Base-by-base conservation (phyloP, 2,888 invertebrate genomes). In the Philonicus albiceps region DNA sequence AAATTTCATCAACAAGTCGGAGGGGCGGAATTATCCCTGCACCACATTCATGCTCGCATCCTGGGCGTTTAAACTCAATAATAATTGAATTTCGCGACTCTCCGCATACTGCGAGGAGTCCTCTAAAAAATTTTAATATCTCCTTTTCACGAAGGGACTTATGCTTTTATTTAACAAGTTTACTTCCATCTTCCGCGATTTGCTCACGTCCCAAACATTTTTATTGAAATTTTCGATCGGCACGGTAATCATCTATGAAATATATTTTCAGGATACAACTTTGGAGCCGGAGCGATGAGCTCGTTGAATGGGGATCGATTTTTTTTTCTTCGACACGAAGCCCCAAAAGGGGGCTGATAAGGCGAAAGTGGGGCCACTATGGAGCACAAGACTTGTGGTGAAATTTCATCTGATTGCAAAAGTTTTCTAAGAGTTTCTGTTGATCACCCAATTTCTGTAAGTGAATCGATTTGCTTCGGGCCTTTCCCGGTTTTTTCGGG, bases 11-110 rank as follows among this genome's bases (percentile, higher is more conserved):
- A 55, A 64, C 7, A 81, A 30, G 7, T n/a, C 27, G 49, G 7
- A 31, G 19, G 55, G 53, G 30, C 19, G n/a, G 53, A 34, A 81
- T 81, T 81, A 81, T 55, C 64, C 49, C 16, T 76, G 37, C 27
- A 80, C 22, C 53, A 3, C 81, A 31, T 34, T 74, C 31, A 30
- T 7, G 3, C 13, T 74, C 34, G 74, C 13, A 34, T 37, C 74
- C n/a, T 7, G 31, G 74, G 16, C 74, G 34, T 37, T 81, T 81
- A 43, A 43, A 55, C 13, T 31, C 55, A n/a, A 34, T 34, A 55
- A 55, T 81, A 81, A 81, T 81, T 81, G 81, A 81, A 81, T 81
- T 81, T 81, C 22, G 22, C 55, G 19, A 81, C 55, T 80, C 80
- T 80, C n/a, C n/a, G 16, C 30, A 74, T 27, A 64, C 13, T 64